Evolutionary conservation across 2,797 vertebrate species (phyloP), one percentile per base, ranked within the genome.

Genomic region (Spinus olivaceus): DNA sequence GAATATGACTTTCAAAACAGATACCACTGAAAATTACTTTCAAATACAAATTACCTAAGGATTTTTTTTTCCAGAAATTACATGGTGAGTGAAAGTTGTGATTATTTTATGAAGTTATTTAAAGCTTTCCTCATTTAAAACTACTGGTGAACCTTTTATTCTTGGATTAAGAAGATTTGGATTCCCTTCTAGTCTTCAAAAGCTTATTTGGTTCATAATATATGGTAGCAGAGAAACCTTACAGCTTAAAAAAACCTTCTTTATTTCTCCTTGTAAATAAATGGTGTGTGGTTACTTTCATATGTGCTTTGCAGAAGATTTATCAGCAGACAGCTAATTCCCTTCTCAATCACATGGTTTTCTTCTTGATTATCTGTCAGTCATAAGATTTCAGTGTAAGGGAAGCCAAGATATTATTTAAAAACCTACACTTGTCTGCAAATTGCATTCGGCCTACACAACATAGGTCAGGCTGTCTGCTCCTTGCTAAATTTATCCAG

Each of bases 401-500:
- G 47, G 76, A 94, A 95, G 90, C 61, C 79, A 93, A 93, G 78
- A 32, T 78, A 81, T 50, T 90, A 92, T 87, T 95, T 92, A 5
- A 93, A 96, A 92, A 65, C 47, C 65, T 89, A 0, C 74, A 83
- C 77, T 93, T 91, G 71, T 64, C 46, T 91, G 59, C 66, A 96
- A 27, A 60, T 90, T 88, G 69, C 46, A 69, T 89, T 71, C 94
- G 86, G 76, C 61, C 69, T 69, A 46, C 14, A 63, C 87, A 86
- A 39, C 84, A 88, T 72, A 89, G 91, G 86, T 95, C 84, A 86
- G 44, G 37, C 61, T 83, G 24, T 71, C 74, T 91, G 47, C 84
- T 86, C 72, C 88, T 84, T 79, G 56, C 92, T 95, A 92, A 95
- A 94, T 92, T 94, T 94, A 80, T 18, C 92, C 92, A 63, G 47